phyloP scores from a whole-genome alignment of 2,797 vertebrate species.

The Malurus splendens region DNA sequence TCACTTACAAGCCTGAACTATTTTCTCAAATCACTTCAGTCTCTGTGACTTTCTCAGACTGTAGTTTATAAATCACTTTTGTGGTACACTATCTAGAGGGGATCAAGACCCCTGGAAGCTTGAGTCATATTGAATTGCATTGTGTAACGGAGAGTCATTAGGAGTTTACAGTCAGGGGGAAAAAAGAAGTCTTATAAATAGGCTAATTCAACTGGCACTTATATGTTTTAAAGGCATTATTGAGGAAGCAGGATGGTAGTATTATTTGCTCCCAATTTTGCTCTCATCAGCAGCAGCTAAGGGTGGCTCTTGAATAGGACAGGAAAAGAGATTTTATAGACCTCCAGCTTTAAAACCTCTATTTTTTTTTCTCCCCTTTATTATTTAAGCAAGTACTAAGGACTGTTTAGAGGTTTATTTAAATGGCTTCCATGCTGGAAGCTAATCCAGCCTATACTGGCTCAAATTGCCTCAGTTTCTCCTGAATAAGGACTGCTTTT shows the following conservation, averaged over 20 bases:
- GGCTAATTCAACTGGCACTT: conserved; percentile 57
- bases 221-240: conserved; percentile 52
- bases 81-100: conserved; percentile 38
- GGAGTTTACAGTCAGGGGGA: conserved; percentile 64
- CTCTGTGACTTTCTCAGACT: conserved; percentile 62
- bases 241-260: conserved; percentile 35
- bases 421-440: neutral
- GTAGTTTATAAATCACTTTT: conserved; percentile 71
- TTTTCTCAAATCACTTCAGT: conserved; percentile 66
- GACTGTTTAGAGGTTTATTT: conserved; percentile 37
- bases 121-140: conserved; percentile 67
- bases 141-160: conserved; percentile 55
- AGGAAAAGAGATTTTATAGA: conserved; percentile 42
- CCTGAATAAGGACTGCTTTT: neutral
- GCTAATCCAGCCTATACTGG: neutral
- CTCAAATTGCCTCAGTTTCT: neutral
- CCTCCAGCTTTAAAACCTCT: conserved; percentile 1
- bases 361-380: neutral
- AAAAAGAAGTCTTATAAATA: conserved; percentile 66
- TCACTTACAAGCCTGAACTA: conserved; percentile 67
- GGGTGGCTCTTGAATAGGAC: conserved; percentile 20
- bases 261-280: conserved; percentile 55
- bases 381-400: conserved; percentile 48
- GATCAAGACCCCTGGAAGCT: conserved; percentile 63
- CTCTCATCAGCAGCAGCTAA: conserved; percentile 36